phyloP scores from a whole-genome alignment of 2,888 invertebrate genomes.

The Pachymerium ferrugineum region DNA sequence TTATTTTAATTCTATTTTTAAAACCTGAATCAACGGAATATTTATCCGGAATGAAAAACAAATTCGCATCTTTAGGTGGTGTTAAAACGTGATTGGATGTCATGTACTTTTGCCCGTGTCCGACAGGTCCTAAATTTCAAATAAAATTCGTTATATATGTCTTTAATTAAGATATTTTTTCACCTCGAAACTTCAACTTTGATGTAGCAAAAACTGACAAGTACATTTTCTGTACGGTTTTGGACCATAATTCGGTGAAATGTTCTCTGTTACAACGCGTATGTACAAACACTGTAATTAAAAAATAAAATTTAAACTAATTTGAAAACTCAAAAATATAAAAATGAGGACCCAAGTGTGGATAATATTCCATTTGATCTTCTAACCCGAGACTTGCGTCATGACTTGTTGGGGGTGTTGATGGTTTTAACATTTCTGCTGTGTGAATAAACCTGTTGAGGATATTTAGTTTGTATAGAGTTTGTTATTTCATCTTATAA shows the following conservation, averaged over 20 bases:
- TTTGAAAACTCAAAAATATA: background rate
- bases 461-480: background rate
- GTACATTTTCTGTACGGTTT: constrained; percentile 43
- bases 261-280: constrained; percentile 73
- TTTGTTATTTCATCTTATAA: constrained; percentile 42
- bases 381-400: constrained; percentile 51
- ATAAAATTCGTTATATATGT: background rate
- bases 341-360: constrained; percentile 60
- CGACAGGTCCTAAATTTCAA: background rate
- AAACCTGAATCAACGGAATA: constrained; percentile 34
- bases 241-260: constrained; percentile 45
- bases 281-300: constrained; percentile 64
- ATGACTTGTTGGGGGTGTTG: constrained; percentile 58
- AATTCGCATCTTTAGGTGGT: constrained; percentile 32
- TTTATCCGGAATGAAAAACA: constrained; percentile 38
- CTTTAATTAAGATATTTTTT: background rate
- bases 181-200: constrained; percentile 46
- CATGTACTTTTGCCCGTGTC: background rate
- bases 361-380: constrained; percentile 68
- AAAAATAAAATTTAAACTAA: background rate
- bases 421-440: constrained; percentile 81
- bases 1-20: background rate
- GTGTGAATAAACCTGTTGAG: constrained; percentile 64
- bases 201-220: constrained; percentile 43
- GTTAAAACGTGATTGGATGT: background rate